Evolutionary conservation across 2,888 invertebrate genomes (phyloP), one percentile per base, ranked within the genome.

Genomic region (Perizoma flavofasciatum): DNA sequence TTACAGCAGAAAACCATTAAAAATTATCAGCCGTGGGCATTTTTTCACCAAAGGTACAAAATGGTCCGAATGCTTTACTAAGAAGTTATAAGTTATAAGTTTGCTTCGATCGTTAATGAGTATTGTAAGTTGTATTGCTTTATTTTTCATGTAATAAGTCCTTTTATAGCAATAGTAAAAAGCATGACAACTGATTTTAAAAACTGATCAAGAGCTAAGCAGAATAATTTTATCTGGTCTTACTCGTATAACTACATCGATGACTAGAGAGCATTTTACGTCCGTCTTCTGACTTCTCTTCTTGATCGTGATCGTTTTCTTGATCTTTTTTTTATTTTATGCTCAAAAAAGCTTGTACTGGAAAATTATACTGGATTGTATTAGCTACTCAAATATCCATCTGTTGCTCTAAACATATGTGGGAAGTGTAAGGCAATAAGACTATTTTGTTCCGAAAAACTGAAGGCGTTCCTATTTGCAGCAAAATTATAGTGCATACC

Each of bases 1-100:
- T 88, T 85, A 78, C 74, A 65, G 76, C 74, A 76, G 78, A 81
- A 83, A 85, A 88, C 88, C 89, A 89, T 89, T 89, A 88, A 82
- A 86, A 63, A 69, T 88, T 86, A 87, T 86, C 81, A 81, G 75
- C 77, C 71, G 61, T 68, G 66, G 68, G 59, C 65, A 5, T 65
- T 41, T 54, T 61, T 57, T 61, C 41, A n/a, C 41, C 4, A 41
- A 4, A 37, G 3, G 4, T 8, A 50, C 11, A 8, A 32, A 4
- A 32, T 7, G 5, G 5, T 9, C n/a, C n/a, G 9, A 35, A 11
- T 11, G 48, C 47, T 37, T 0, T 87, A 87, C 85, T 71, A n/a
- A 71, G 88, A 89, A 87, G 55, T 66, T 66, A 67, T 68, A 70
- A 69, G 72, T 70, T 64, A 59, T 56, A 46, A 57, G 55, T 70